Evolutionary conservation across 2,797 vertebrate species (phyloP).

Genomic region (Tapirus indicus): DNA sequence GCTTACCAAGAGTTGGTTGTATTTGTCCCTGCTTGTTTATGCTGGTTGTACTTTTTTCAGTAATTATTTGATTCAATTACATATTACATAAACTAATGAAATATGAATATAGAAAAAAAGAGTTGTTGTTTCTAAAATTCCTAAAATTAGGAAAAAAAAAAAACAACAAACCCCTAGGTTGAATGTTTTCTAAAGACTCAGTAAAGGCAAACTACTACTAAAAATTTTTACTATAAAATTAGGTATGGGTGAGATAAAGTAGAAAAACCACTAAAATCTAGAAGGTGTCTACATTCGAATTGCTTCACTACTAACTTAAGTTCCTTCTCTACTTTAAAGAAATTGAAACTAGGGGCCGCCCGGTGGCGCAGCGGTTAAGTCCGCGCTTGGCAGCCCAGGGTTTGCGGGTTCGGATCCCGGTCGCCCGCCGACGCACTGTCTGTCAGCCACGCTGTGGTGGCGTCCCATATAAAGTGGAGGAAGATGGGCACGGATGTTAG

Average conservation of each 20-base stretch:
- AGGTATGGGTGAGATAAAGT: neutral
- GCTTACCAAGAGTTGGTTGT: neutral
- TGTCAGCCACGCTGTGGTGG: too few species aligned
- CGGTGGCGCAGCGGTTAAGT: too few species aligned
- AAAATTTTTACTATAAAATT: conserved; percentile 6
- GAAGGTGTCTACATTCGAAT: neutral
- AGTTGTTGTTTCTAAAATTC: neutral
- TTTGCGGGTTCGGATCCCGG: too few species aligned
- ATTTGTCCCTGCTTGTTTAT: neutral
- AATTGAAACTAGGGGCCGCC: conserved; percentile 12
- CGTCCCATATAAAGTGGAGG: too few species aligned
- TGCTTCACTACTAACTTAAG: conserved; percentile 28
- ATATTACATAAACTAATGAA: neutral
- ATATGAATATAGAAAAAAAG: neutral
- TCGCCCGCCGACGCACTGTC: too few species aligned
- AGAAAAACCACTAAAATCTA: conserved; percentile 37
- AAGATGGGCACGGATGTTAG: too few species aligned
- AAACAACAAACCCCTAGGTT: neutral
- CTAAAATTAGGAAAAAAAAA: too few species aligned
- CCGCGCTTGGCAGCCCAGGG: too few species aligned
- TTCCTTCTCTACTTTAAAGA: conserved; percentile 6
- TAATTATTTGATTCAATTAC: conserved; percentile 31
- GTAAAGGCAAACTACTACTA: neutral
- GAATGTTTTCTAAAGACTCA: conserved; percentile 52
- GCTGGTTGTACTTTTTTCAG: neutral